A percentile compares a stretch with the other conserved stretches of the same genome.
Evolutionary conservation across 2,113 vertebrate species (phyloP).

Genomic region (Zosterops borbonicus): DNA sequence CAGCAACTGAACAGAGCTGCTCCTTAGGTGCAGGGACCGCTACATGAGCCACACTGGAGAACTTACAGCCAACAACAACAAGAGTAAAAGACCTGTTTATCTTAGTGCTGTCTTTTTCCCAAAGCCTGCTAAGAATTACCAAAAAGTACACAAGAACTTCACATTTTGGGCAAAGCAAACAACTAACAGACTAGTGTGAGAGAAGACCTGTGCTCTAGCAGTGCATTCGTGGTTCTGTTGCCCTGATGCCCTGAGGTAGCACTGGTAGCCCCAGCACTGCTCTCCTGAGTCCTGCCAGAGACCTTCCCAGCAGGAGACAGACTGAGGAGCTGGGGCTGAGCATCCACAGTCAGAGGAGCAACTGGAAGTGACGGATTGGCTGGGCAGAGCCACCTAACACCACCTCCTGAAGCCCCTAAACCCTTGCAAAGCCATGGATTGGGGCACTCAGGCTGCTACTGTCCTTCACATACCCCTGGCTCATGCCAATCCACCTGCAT

Average conservation of each 20-base stretch:
- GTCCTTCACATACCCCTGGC: fast-evolving
- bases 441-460: neutral
- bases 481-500: too few species aligned
- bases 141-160: neutral
- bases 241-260: neutral
- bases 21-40: neutral
- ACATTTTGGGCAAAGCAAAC: neutral
- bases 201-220: neutral
- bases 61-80: neutral
- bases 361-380: fast-evolving
- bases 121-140: neutral
- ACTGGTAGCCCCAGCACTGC: neutral
- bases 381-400: neutral
- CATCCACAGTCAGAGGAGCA: neutral
- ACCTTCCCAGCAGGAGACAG: neutral
- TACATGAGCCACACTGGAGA: neutral
- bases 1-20: neutral
- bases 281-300: neutral
- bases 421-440: neutral
- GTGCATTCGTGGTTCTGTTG: fast-evolving
- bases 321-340: neutral
- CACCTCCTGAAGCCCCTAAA: neutral
- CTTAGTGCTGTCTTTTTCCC: neutral
- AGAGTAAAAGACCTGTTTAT: neutral
- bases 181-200: neutral